Evolutionary conservation across 2,888 invertebrate species (phyloP).

Genomic region (Troides aeacus): DNA sequence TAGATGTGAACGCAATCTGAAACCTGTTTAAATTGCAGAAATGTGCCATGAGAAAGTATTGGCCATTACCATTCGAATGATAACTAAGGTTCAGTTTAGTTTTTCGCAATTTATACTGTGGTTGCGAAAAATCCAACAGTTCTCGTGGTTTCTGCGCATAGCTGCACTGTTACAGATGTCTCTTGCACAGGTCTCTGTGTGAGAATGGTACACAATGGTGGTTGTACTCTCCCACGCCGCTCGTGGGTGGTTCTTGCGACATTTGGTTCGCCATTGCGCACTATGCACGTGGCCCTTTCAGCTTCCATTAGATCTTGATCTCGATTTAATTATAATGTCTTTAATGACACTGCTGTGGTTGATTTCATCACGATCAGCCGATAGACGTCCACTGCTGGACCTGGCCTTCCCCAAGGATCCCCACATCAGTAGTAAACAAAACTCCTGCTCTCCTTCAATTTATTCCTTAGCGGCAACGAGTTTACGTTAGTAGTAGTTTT

Average conservation of each 20-base stretch:
- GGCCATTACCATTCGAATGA: no score
- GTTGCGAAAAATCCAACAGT: slow-evolving; percentile 52
- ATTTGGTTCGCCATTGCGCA: slow-evolving; percentile 40
- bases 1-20: no score
- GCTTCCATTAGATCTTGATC: slow-evolving; percentile 35
- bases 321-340: slow-evolving; percentile 38
- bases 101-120: no score
- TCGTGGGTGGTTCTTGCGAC: slow-evolving; percentile 68
- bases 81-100: no score
- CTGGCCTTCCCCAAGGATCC: no score
- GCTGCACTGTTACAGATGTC: slow-evolving; percentile 59
- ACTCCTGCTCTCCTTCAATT: no score
- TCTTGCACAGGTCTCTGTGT: slow-evolving; percentile 64
- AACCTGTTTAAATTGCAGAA: no score
- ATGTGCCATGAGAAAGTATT: no score
- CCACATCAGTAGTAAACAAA: no score
- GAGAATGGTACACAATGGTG: slow-evolving; percentile 67
- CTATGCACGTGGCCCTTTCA: slow-evolving; percentile 30
- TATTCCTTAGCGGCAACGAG: no score
- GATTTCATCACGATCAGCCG: background rate
- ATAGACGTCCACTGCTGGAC: no score
- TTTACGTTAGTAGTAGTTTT: no score
- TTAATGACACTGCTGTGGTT: background rate
- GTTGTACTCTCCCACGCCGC: slow-evolving; percentile 62
- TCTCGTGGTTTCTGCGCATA: slow-evolving; percentile 58